Conservation (phyloP, 2,888 invertebrate genomes). For the Drosophila kuntzei region DNA sequence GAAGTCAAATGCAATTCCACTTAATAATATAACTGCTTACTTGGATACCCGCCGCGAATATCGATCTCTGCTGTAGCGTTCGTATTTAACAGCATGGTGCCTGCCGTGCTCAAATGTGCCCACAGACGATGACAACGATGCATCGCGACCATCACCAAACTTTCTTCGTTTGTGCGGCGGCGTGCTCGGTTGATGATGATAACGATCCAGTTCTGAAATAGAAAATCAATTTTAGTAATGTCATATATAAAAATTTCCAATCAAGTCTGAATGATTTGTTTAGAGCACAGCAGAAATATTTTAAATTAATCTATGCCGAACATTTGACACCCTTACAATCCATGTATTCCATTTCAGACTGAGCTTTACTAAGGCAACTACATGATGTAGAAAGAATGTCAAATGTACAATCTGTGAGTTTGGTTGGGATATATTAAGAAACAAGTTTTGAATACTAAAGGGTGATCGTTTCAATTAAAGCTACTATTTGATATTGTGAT, state of each 20-base stretch:
- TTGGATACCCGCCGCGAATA: conserved; percentile 81
- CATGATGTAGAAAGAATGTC: neutral
- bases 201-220: conserved; percentile 77
- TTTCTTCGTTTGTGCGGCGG: conserved; percentile 85
- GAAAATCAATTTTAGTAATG: neutral
- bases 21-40: conserved; percentile 45
- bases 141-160: conserved; percentile 75
- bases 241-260: neutral
- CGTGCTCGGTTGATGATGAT: conserved; percentile 83
- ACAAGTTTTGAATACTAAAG: too few species aligned
- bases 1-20: neutral
- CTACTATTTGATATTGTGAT: neutral
- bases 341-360: too few species aligned
- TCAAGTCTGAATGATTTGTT: neutral
- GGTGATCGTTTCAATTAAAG: neutral
- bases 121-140: conserved; percentile 48
- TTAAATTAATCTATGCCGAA: neutral
- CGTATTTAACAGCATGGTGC: conserved; percentile 78
- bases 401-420: neutral
- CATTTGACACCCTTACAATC: neutral
- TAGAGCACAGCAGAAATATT: neutral
- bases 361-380: neutral
- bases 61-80: conserved; percentile 82
- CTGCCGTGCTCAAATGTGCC: conserved; percentile 73
- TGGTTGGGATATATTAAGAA: neutral